These are phyloP conservation scores for Papilio helenus DNA, from an alignment of 1,140 invertebrate genomes.

Conservation along the genomic window DNA sequence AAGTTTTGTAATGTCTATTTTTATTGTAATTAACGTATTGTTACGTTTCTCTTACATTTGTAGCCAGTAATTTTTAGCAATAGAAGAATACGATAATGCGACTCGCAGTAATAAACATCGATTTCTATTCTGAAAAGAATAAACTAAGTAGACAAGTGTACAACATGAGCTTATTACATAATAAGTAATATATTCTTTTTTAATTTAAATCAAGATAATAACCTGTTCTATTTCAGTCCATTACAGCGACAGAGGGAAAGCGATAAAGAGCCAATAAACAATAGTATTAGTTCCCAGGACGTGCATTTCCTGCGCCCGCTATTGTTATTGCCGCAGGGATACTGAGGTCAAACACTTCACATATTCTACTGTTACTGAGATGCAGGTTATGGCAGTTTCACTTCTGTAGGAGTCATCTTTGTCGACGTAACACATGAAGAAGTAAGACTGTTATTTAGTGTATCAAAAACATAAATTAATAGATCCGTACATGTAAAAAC, in stretches of 20 bases:
- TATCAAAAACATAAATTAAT: too few relatives aligned
- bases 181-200: too few relatives aligned
- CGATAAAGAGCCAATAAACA: neutral
- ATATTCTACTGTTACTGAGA: neutral
- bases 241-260: neutral
- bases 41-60: neutral
- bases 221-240: neutral
- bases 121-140: neutral
- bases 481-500: too few relatives aligned
- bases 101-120: neutral
- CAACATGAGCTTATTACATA: too few relatives aligned
- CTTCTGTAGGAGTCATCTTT: neutral
- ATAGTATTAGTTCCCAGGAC: neutral
- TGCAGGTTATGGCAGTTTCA: neutral
- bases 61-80: neutral
- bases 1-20: neutral
- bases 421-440: neutral
- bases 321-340: neutral
- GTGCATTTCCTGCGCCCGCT: constrained; percentile 1
- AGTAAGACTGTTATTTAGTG: too few relatives aligned
- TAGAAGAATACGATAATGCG: neutral
- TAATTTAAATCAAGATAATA: too few relatives aligned
- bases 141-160: neutral
- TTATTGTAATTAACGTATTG: neutral
- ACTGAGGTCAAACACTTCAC: neutral